phyloP scores from a whole-genome alignment of 2,888 invertebrate genomes.

The Pseudanteris insignis region DNA sequence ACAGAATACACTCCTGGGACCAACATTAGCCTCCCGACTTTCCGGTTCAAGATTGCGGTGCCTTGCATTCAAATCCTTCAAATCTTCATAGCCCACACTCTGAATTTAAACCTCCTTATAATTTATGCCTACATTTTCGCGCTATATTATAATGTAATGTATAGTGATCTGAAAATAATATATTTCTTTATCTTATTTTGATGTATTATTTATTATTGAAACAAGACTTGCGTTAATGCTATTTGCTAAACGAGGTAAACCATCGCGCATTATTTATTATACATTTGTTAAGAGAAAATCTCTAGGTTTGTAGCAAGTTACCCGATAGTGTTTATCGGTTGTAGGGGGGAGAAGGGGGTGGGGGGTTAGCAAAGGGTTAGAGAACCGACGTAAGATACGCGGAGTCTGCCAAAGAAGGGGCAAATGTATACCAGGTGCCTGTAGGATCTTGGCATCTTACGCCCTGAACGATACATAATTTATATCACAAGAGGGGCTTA shows the following conservation, averaged over 20 bases:
- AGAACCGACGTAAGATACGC: conserved; percentile 38
- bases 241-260: conserved; percentile 1
- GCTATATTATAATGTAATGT: too few relatives aligned
- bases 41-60: too few relatives aligned
- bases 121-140: too few relatives aligned
- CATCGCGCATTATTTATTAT: conserved; percentile 21
- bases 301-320: conserved; percentile 31
- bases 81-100: too few relatives aligned
- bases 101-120: too few relatives aligned
- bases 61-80: too few relatives aligned
- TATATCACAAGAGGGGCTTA: conserved; percentile 65
- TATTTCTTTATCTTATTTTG: too few relatives aligned
- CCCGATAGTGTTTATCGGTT: conserved; percentile 31
- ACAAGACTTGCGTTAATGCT: too few relatives aligned
- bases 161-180: too few relatives aligned
- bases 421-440: conserved; percentile 65
- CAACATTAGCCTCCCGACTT: too few relatives aligned
- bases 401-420: conserved; percentile 38
- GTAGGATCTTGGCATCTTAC: conserved; percentile 65
- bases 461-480: conserved; percentile 66
- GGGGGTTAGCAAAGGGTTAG: conserved; percentile 39
- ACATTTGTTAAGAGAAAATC: conserved; percentile 21
- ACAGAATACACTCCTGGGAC: too few relatives aligned
- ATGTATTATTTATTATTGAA: too few relatives aligned
- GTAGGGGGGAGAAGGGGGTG: conserved; percentile 26